Evolutionary conservation across 1,140 invertebrate species (phyloP).

Genomic region (Zaprionus taronus): DNA sequence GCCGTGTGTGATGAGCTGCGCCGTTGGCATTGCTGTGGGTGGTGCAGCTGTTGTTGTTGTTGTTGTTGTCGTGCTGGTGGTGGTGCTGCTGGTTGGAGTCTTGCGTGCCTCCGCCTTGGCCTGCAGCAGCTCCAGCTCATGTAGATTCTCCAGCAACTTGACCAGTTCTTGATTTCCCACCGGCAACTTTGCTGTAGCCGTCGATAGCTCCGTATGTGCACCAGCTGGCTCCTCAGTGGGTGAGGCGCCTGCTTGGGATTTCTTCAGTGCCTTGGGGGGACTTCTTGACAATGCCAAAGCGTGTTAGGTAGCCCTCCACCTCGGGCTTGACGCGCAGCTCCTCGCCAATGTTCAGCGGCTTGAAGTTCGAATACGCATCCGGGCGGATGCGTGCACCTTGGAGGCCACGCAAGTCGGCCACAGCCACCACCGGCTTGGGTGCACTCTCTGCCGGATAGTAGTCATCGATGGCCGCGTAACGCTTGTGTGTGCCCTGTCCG

Average conservation of each 20-base stretch:
- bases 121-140: constrained; percentile 84
- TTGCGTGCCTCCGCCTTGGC: constrained; percentile 53
- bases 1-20: constrained; percentile 72
- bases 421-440: constrained; percentile 67
- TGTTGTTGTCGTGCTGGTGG: constrained; percentile 31
- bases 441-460: constrained; percentile 78
- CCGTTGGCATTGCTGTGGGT: constrained; percentile 39
- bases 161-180: constrained; percentile 58
- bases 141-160: constrained; percentile 74
- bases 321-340: constrained; percentile 80
- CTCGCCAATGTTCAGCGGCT: constrained; percentile 79
- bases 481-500: constrained; percentile 58
- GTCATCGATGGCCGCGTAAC: constrained; percentile 69
- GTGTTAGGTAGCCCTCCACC: constrained; percentile 75
- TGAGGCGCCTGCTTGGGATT: constrained; percentile 25
- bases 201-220: constrained; percentile 65
- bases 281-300: constrained; percentile 81
- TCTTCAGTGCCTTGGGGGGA: constrained; percentile 72
- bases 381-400: constrained; percentile 68
- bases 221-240: constrained; percentile 62
- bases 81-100: constrained; percentile 29
- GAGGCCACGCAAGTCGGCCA: constrained; percentile 68
- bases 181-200: constrained; percentile 61
- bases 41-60: constrained; percentile 34
- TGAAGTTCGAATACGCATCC: constrained; percentile 79